Percentiles rank a stretch among this genome's conserved stretches.
phyloP scores from a whole-genome alignment of 2,888 invertebrate genomes.

The Athripsodes cinereus region DNA sequence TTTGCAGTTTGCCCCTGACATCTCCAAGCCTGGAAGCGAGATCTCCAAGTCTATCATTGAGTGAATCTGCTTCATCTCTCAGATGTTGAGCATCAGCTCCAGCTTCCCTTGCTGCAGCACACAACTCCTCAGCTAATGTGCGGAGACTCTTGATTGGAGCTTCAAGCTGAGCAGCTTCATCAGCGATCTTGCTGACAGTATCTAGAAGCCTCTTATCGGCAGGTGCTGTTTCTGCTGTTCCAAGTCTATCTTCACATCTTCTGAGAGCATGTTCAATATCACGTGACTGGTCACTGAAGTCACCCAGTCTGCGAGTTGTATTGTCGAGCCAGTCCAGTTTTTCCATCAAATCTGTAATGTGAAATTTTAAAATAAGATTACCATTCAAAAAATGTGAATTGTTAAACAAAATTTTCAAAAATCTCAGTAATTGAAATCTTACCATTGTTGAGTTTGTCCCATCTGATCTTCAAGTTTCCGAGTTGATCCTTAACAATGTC shows the following conservation, averaged over 20 bases:
- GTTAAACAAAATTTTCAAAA: no score
- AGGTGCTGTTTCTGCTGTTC: constrained; percentile 66
- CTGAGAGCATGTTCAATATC: constrained; percentile 81
- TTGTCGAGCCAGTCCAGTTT: constrained; percentile 78
- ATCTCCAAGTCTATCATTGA: constrained; percentile 71
- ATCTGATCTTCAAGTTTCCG: constrained; percentile 74
- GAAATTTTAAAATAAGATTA: background rate
- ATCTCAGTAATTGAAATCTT: constrained; percentile 16
- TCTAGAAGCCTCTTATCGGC: constrained; percentile 80
- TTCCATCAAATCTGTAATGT: constrained; percentile 56
- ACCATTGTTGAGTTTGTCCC: constrained; percentile 88
- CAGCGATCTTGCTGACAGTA: constrained; percentile 71
- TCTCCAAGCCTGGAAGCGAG: constrained; percentile 72
- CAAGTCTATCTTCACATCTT: constrained; percentile 78
- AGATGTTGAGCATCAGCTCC: constrained; percentile 73
- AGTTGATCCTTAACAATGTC: constrained; percentile 81
- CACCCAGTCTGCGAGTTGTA: constrained; percentile 71
- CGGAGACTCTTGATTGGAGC: constrained; percentile 36
- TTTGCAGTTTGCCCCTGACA: constrained; percentile 72
- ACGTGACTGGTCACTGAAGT: constrained; percentile 78
- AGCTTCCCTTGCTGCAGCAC: constrained; percentile 67
- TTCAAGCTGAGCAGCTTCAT: constrained; percentile 60
- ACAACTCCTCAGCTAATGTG: constrained; percentile 58
- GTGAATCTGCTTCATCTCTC: constrained; percentile 68
- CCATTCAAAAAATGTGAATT: background rate